phyloP scores from a whole-genome alignment of 1,140 invertebrate genomes.

The Zaprionus ghesquierei region DNA sequence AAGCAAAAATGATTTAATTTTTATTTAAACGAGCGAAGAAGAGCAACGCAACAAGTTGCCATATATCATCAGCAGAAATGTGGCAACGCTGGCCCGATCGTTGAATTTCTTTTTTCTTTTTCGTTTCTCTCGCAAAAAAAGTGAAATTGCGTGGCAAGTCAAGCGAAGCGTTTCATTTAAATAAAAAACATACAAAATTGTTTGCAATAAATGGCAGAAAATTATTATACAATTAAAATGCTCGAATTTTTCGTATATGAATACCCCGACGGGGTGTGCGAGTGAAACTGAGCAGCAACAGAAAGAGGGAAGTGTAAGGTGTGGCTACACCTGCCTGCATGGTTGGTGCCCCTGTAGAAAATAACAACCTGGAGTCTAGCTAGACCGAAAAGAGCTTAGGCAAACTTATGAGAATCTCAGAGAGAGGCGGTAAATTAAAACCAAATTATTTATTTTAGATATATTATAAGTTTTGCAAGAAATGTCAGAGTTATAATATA shows the following conservation, averaged over 20 bases:
- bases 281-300: constrained; percentile 17
- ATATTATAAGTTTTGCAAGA: no score
- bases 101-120: constrained; percentile 30
- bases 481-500: no score
- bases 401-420: no score
- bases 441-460: no score
- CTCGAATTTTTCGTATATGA: constrained; percentile 24
- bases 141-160: constrained; percentile 69
- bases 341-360: constrained; percentile 39
- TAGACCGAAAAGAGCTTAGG: no score
- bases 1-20: constrained; percentile 47
- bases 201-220: constrained; percentile 63
- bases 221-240: constrained; percentile 75
- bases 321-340: constrained; percentile 46
- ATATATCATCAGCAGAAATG: background rate
- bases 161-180: constrained; percentile 71
- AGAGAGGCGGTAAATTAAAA: no score
- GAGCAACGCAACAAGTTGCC: constrained; percentile 59
- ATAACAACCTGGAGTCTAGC: background rate
- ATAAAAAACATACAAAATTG: constrained; percentile 71
- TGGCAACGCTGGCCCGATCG: background rate
- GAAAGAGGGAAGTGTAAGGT: background rate
- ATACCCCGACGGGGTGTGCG: background rate
- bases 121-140: constrained; percentile 32
- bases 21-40: background rate